Evolutionary conservation across 2,888 invertebrate genomes (phyloP), one percentile per base, ranked within the genome.

Genomic region (Byasa hedistus): DNA sequence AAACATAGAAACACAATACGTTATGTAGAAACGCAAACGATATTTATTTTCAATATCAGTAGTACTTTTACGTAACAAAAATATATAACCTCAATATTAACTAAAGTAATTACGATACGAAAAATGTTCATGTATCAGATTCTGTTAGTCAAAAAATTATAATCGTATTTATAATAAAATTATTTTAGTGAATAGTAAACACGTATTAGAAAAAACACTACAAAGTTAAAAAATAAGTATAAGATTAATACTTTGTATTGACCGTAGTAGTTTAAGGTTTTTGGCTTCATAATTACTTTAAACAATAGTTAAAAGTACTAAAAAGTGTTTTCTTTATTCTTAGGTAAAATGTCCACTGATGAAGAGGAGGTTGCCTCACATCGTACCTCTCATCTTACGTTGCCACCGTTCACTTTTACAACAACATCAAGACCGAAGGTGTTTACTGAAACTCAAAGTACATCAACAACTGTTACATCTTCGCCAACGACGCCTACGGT

Each of bases 331-430:
- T 19, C 70, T 68, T 71, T 74, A 32, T 63, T 83, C 80, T 8
- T 80, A 91, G 90, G 89, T 78, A 91, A 89, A 85, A 69, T 86
- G 68, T 76, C 79, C 7, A 77, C 71, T 19, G 90, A 89, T 60
- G 89, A 89, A 69, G 89, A 89, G 8, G 86, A 88, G 22, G 55
- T 73, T 10, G 59, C 66, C 24, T 58, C 69, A 58, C 67, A 64
- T 27, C 67, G 66, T 56, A 48, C 69, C 5, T 57, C 65, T 23
- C 64, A 55, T 10, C 51, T 57, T 52, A 51, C 66, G 8, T 27
- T 58, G 24, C 58, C 60, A 19, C 59, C 63, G 4, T 60, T 32
- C 57, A 57, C 59, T n/a, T 68, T 68, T 21, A 62, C 66, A 65
- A 60, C 71, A 57, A 59, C 70, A 3, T 68, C 73, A 57, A 67